Evolutionary conservation across 2,888 invertebrate species (phyloP), one percentile per base, ranked within the genome.

Genomic region (Brassicogethes aeneus): DNA sequence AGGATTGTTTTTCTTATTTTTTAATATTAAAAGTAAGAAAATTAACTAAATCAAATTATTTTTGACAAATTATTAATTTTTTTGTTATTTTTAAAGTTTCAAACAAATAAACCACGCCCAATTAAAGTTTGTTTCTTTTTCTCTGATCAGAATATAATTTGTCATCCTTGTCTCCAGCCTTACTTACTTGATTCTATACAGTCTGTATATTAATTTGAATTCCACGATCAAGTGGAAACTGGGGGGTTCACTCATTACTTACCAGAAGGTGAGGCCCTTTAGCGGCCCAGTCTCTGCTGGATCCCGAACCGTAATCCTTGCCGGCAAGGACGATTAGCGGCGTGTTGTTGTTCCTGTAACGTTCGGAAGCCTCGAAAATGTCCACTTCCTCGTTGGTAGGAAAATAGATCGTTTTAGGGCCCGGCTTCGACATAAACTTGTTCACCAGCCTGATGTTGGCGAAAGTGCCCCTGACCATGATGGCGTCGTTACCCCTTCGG

Each of bases 201-300:
- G n/a, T n/a, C n/a, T n/a, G n/a, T n/a, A n/a, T n/a, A n/a, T n/a
- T n/a, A n/a, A n/a, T n/a, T n/a, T n/a, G n/a, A n/a, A n/a, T n/a
- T n/a, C n/a, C n/a, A n/a, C n/a, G n/a, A n/a, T n/a, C n/a, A n/a
- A n/a, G n/a, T n/a, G n/a, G n/a, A n/a, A n/a, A n/a, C n/a, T n/a
- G n/a, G n/a, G n/a, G n/a, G n/a, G n/a, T n/a, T n/a, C n/a, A 40
- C 31, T 39, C 30, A 32, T 10, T 32, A 64, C 77, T 74, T 54
- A 91, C 92, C 69, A 93, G 68, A 40, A 97, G 73, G 67, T 80
- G 92, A 0, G 97, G 95, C 43, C 97, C 99, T 62, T 99, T 99
- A 0, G 97, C 97, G 1, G 97, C 97, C 97, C 99, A 99, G 69
- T 99, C 97, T 14, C 99, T 76, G 37, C 95, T 94, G 1, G 96